Evolutionary conservation across 2,113 vertebrate genomes (phyloP), one percentile per base, ranked within the genome.

Genomic region (Brienomyrus brachyistius): DNA sequence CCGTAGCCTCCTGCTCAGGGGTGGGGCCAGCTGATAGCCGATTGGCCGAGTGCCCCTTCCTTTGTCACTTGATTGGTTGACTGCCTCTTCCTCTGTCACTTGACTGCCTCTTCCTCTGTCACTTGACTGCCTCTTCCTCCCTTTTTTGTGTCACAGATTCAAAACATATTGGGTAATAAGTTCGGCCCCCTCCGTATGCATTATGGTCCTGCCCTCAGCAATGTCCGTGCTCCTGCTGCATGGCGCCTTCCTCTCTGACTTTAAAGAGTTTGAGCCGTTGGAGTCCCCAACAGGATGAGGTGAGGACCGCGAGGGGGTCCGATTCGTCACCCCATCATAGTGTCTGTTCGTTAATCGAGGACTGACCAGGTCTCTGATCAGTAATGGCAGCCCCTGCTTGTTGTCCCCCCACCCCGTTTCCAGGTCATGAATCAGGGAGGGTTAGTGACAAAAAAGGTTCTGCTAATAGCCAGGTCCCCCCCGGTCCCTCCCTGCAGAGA

Each of bases 351-450:
- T 40, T 50, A 89, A 62, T 54, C 1, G 7, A 52, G 66, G 70
- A 43, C 51, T 80, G 43, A 43, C 56, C 47, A 7, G 21, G 17
- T 86, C 21, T 23, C 15, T 35, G 56, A n/a, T 66, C 21, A 51
- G 50, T 89, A 89, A 89, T 52, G 70, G 70, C n/a, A 85, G 27
- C 23, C 54, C 48, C 31, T 43, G 21, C 40, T 84, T 66, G 27
- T 19, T 19, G 43, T 23, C 52, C 17, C 86, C 52, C 84, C 85
- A 8, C 62, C 66, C 86, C 5, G 6, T 84, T 80, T 62, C 40
- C 84, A 89, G 84, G 84, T 89, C 90, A 91, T 87, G 62, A 82
- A 89, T 80, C 84, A 23, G 66, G 87, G 51, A 80, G 88, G 90
- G 83, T 89, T 87, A 87, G 88, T 51, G 9, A 91, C 84, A 91